These are phyloP conservation scores for Orycteropus afer DNA, from an alignment of 2,113 vertebrate genomes.

Conservation along the genomic window DNA sequence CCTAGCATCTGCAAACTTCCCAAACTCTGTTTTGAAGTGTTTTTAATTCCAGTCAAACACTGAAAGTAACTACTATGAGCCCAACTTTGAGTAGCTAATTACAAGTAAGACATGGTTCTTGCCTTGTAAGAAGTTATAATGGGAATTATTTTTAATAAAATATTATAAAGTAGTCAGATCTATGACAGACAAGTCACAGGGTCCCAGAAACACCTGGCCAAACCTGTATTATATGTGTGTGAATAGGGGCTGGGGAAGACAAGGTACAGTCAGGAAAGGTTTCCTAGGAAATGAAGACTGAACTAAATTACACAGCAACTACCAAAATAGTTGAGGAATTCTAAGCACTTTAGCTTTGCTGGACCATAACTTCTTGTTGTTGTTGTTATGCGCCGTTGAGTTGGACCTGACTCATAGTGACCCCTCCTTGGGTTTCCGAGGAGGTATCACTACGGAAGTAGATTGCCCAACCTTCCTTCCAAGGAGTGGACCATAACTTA, in stretches of 20 bases:
- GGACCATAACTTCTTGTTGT: no score
- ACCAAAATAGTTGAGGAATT: neutral
- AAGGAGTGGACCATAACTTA: no score
- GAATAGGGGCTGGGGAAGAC: neutral
- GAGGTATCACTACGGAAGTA: no score
- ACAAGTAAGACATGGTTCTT: slow-evolving; percentile 12
- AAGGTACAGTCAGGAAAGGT: neutral
- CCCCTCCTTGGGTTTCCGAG: no score
- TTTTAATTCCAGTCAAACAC: slow-evolving; percentile 4
- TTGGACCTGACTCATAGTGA: no score
- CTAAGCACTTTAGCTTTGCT: neutral
- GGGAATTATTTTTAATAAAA: neutral
- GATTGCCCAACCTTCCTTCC: no score
- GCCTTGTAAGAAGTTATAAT: neutral
- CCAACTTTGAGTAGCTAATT: neutral
- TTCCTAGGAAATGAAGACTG: neutral
- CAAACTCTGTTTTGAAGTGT: neutral
- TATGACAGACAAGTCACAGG: neutral
- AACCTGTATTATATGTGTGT: neutral
- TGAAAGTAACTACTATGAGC: neutral
- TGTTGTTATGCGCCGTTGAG: no score
- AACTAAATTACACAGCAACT: slow-evolving; percentile 21
- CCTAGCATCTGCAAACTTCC: neutral
- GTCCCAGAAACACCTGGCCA: neutral
- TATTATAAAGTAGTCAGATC: neutral